Base-by-base conservation (phyloP, 2,113 vertebrate species). In the Tautogolabrus adspersus region DNA sequence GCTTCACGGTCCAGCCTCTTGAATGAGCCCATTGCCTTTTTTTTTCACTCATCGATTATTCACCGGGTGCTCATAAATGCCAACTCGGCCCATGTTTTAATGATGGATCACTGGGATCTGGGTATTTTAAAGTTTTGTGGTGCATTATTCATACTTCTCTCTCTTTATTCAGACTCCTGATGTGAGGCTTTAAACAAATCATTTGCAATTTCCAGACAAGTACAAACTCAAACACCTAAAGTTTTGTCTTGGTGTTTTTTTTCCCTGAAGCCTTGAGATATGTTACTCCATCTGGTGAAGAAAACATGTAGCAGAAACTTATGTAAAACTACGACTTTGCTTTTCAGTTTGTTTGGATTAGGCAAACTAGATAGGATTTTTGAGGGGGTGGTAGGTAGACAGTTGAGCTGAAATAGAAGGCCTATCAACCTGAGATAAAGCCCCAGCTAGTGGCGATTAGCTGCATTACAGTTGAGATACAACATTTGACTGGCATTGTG, bases 1-100 rank as follows among this genome's bases (percentile, higher is more conserved):
- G 34, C 51, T 63, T 69, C 23, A 63, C 1, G 8, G 30, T 68
- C 47, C 9, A 51, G 13, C 65, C 57, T 56, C 38, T 44, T 81
- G 7, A 79, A 65, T 73, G 42, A 74, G 19, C 22, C 13, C 8
- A 46, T 26, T 23, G 11, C 23, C 21, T 55, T 66, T 64, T 77
- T 77, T 67, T 77, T 77, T 75, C 22, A 75, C 23, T 10, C 62
- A 62, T 59, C 77, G 77, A 87, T 86, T 87, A 86, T 83, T 71
- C 72, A 65, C 37, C 16, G 18, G 30, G 40, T 23, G 38, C 38
- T 72, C 19, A 37, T 47, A 26, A 82, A 79, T 79, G 77, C 46
- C 74, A 82, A 23, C 23, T 21, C 13, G 6, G 26, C 2, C 55
- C 10, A 18, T 47, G 46, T 83, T 73, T 74, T 69, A 84, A 72